Evolutionary conservation across 2,113 vertebrate species (phyloP), one percentile per base, ranked within the genome.

Genomic region (Ahaetulla prasina): DNA sequence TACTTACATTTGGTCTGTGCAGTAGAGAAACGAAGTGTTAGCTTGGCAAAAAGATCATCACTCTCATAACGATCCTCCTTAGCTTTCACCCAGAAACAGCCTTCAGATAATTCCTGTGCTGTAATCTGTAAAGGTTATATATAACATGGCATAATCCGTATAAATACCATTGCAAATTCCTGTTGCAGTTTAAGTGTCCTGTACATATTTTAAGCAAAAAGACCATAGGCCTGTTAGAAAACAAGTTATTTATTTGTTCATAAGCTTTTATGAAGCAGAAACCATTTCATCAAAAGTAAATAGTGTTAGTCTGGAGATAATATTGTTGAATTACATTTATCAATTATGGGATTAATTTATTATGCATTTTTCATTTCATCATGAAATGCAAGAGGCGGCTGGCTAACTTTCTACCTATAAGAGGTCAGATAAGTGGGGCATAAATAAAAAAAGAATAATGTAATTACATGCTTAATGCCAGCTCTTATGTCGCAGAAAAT

Each of bases 11-110:
- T 99, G 90, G 97, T 97, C 97, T 98, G 98, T 6, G 98, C 97
- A 50, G 54, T 86, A 93, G 98, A 98, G 96, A 99, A 99, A 91
- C 98, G 60, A 92, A 98, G 93, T 10, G 98, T 98, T 90, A 99
- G 98, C 97, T 98, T 99, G 96, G 99, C 98, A 90, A 99, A 98
- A 90, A 99, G 98, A 89, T 99, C 98, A 22, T 97, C 98, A 96
- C 96, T 98, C 96, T 98, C 98, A 97, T 97, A 99, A 89, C 97
- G 92, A 0, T 98, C 98, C 91, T 99, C 98, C 88, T 98, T 98
- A n/a, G 97, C 95, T 86, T 97, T 97, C 92, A 96, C 97, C 99
- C 99, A 99, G 96, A 99, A 98, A 95, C 98, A 98, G 68, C 95
- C 97, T 96, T 99, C 98, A 43, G 97, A 98, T 89, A 99, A 98